Evolutionary conservation across 2,797 vertebrate genomes (phyloP).

Genomic region (Caiman crocodilus): DNA sequence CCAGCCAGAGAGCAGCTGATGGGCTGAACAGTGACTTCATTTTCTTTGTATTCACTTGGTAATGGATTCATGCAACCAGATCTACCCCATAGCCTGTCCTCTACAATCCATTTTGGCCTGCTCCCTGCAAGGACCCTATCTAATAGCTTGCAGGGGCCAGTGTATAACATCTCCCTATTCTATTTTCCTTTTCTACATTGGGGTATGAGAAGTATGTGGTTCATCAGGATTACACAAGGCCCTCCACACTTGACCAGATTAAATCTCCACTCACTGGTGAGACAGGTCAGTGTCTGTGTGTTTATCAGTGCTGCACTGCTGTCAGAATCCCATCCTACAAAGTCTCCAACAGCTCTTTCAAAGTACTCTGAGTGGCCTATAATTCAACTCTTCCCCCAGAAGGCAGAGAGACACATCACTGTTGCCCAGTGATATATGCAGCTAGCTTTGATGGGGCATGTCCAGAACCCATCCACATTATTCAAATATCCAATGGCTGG

Average conservation of each 20-base stretch:
- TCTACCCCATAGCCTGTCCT: background rate
- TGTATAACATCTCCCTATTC: background rate
- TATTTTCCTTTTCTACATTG: background rate
- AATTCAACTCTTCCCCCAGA: fast-evolving
- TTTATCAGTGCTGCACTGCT: background rate
- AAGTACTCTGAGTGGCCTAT: background rate
- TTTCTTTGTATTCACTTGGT: background rate
- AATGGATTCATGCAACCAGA: background rate
- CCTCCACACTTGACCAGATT: background rate
- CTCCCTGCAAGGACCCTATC: background rate
- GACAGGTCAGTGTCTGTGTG: too few species aligned
- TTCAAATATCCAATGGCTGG: background rate
- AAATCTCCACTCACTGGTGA: background rate
- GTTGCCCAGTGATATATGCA: background rate
- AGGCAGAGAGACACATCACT: background rate
- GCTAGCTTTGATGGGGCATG: background rate
- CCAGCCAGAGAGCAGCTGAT: background rate
- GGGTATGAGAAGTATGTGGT: background rate
- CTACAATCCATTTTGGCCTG: background rate
- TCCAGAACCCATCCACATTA: fast-evolving
- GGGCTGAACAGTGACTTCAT: background rate
- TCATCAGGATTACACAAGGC: background rate
- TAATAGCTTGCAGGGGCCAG: background rate
- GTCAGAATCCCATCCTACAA: background rate
- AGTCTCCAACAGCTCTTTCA: background rate